A percentile compares a stretch with the other conserved stretches of the same genome.
Conservation (phyloP, 2,113 vertebrate genomes). For the Pomatorhinus ruficollis region DNA sequence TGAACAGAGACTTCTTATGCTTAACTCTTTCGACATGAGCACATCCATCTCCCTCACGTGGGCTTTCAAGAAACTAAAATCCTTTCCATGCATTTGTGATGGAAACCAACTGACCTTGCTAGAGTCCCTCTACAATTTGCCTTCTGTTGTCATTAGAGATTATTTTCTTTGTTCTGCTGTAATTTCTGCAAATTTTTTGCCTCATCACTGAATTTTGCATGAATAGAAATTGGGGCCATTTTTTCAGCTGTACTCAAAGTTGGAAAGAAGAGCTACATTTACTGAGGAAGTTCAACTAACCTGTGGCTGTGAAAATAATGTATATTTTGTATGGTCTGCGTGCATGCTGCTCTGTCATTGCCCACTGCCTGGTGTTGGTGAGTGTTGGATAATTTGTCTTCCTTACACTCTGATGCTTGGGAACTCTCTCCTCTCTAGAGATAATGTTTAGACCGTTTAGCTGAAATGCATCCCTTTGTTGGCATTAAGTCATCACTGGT, state of each 20-base stretch:
- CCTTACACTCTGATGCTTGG: background rate
- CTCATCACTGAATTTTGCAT: background rate
- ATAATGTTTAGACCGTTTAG: background rate
- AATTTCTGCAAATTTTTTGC: background rate
- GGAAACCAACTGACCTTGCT: background rate
- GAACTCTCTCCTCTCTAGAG: background rate
- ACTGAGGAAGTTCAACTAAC: background rate
- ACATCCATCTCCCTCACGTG: background rate
- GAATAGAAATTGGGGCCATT: background rate
- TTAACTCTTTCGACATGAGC: background rate
- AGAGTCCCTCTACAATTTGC: background rate
- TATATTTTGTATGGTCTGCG: background rate
- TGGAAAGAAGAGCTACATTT: background rate
- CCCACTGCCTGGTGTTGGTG: background rate
- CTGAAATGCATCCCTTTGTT: background rate
- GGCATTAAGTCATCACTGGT: conserved; percentile 7
- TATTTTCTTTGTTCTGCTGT: background rate
- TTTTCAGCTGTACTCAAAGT: background rate
- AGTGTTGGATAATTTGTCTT: background rate
- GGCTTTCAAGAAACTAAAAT: background rate
- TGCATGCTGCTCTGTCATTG: background rate
- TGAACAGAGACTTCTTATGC: background rate
- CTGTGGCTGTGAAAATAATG: background rate
- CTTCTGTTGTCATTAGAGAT: background rate
- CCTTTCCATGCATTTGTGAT: background rate